These are phyloP conservation scores for Dinocampus coccinellae DNA, from an alignment of 2,888 invertebrate genomes.

Conservation along the genomic window DNA sequence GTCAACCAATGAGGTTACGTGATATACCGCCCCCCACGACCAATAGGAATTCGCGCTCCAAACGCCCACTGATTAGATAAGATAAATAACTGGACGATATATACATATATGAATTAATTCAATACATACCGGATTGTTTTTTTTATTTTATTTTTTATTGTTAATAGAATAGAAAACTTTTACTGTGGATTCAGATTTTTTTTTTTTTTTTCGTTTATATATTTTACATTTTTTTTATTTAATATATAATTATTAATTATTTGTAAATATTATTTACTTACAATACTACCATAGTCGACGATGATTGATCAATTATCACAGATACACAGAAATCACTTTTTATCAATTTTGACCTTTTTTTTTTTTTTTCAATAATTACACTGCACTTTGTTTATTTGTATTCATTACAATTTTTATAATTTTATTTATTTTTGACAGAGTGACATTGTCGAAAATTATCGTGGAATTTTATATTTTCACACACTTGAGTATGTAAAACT, in stretches of 20 bases:
- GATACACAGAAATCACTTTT: not conserved
- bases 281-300: constrained; percentile 67
- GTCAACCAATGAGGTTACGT: not conserved
- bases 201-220: not conserved
- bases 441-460: too few species aligned
- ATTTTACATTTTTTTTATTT: not conserved
- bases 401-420: too few species aligned
- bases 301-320: constrained; percentile 36
- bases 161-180: too few species aligned
- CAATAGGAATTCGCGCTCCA: constrained; percentile 35
- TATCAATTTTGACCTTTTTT: not conserved
- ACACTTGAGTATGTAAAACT: too few species aligned
- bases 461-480: too few species aligned
- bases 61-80: constrained; percentile 68
- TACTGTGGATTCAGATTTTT: too few species aligned
- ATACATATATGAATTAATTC: too few species aligned
- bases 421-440: too few species aligned
- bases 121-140: not conserved
- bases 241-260: not conserved
- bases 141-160: not conserved
- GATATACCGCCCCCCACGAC: constrained; percentile 30
- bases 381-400: too few species aligned
- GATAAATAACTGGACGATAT: constrained; percentile 8
- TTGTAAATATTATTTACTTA: constrained; percentile 52
- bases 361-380: not conserved